phyloP scores from a whole-genome alignment of 2,113 vertebrate genomes.

The Donacobius atricapilla region DNA sequence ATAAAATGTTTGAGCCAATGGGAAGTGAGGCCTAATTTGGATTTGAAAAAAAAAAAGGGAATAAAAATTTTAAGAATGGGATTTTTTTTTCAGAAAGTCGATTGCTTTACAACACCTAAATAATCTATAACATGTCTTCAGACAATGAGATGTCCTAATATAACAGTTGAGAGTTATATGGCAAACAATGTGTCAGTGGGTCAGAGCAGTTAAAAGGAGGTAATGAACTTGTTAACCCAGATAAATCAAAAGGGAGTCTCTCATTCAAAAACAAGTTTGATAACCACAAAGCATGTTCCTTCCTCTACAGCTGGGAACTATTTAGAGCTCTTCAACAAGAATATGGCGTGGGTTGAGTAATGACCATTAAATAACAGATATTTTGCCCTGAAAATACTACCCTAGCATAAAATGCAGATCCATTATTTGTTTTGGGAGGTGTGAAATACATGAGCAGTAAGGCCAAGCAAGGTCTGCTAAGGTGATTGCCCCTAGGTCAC shows the following conservation, averaged over 20 bases:
- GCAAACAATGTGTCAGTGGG: neutral
- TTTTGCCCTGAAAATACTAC: neutral
- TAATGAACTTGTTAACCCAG: neutral
- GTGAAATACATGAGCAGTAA: neutral
- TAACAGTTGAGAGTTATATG: neutral
- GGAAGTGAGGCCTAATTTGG: neutral
- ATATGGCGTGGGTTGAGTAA: neutral
- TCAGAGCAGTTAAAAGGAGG: neutral
- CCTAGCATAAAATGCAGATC: neutral
- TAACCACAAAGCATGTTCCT: neutral
- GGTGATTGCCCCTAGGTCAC: neutral
- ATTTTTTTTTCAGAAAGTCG: neutral
- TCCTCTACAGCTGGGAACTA: neutral
- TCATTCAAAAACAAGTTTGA: neutral
- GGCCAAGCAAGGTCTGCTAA: neutral
- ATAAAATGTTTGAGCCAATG: neutral
- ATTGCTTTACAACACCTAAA: neutral
- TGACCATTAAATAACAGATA: neutral
- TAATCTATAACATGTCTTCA: neutral
- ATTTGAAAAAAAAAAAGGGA: neutral
- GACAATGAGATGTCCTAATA: neutral
- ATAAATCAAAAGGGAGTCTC: neutral
- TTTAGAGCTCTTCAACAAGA: neutral
- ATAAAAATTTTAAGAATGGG: neutral
- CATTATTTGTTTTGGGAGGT: neutral